A percentile compares a stretch with the other conserved stretches of the same genome.
phyloP scores from a whole-genome alignment of 2,113 vertebrate genomes.

The Triplophysa dalaica region DNA sequence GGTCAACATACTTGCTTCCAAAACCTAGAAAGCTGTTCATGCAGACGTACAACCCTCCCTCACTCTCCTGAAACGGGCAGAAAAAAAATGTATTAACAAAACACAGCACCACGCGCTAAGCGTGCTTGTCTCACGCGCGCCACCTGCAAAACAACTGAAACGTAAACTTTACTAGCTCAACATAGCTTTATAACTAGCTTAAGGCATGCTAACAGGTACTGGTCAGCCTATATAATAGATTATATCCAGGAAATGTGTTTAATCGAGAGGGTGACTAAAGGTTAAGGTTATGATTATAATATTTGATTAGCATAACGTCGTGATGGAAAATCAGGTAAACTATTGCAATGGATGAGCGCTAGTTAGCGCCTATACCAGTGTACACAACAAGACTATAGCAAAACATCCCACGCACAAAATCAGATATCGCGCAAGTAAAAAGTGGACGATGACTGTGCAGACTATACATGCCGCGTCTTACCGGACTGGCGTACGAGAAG shows the following conservation, averaged over 20 bases:
- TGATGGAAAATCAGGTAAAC: slow-evolving; percentile 1
- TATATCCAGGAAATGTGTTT: slow-evolving; percentile 12
- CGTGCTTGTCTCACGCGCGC: background rate
- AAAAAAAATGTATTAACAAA: background rate
- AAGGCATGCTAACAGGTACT: slow-evolving; percentile 8
- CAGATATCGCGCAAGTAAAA: background rate
- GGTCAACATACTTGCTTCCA: slow-evolving; percentile 90
- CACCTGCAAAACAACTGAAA: slow-evolving; percentile 28
- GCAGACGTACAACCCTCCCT: slow-evolving; percentile 94
- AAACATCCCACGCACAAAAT: background rate
- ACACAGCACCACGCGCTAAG: background rate
- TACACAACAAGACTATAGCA: background rate
- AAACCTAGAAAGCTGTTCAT: slow-evolving; percentile 98
- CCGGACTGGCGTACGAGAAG: slow-evolving; percentile 94
- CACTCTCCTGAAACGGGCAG: slow-evolving; percentile 81
- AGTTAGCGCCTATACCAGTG: background rate
- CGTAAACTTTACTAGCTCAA: background rate
- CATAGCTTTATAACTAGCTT: slow-evolving; percentile 29
- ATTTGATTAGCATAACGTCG: background rate
- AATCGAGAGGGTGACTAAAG: background rate
- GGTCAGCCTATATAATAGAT: slow-evolving; percentile 55
- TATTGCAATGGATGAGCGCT: slow-evolving; percentile 2
- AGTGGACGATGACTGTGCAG: slow-evolving; percentile 24
- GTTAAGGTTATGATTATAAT: background rate
- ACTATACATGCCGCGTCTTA: slow-evolving; percentile 67